Evolutionary conservation across 2,888 invertebrate genomes (phyloP), one percentile per base, ranked within the genome.

Genomic region (Pogonocherus hispidulus): DNA sequence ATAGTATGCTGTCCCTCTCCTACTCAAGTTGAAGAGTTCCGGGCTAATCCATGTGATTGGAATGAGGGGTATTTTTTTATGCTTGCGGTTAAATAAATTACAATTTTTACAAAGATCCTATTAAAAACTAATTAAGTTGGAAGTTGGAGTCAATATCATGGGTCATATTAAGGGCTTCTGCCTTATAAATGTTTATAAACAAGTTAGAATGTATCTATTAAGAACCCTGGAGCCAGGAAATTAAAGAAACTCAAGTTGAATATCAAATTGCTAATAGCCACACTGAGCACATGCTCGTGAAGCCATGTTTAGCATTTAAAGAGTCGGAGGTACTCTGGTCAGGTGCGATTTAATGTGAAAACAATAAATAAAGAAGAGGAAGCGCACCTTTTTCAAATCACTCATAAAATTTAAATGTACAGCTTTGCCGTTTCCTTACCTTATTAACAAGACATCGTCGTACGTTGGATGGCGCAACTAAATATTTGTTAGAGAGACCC

Each of bases 281-380:
- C 18, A 44, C 59, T 16, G 35, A 19, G 59, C 59, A 59, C 59
- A 59, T 59, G 59, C 20, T 19, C 11, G 23, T 44, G 59, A 59
- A 59, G 59, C 59, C 35, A 27, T 49, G 59, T 47, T 27, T 2
- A 22, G 59, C 32, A 59, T 59, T 47, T 47, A 47, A 59, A 59
- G 16, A 23, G 47, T 32, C 47, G 32, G 47, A 20, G 47, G 19
- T 32, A 59, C 59, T 16, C 18, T 16, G 27, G 52, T 59, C 66
- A 67, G 67, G 67, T 67, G 63, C 54, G 44, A 44, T 27, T 44
- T 54, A 57, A 63, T 66, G 44, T 51, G 49, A 64, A 63, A 70
- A 67, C 51, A 63, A 66, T 70, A 66, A 66, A 70, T 70, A 64
- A 70, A 69, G 49, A 57, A 49, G 63, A 63, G 69, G 69, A 70